Evolutionary conservation across 2,888 invertebrate species (phyloP).

Genomic region (Sepioteuthis lessoniana): DNA sequence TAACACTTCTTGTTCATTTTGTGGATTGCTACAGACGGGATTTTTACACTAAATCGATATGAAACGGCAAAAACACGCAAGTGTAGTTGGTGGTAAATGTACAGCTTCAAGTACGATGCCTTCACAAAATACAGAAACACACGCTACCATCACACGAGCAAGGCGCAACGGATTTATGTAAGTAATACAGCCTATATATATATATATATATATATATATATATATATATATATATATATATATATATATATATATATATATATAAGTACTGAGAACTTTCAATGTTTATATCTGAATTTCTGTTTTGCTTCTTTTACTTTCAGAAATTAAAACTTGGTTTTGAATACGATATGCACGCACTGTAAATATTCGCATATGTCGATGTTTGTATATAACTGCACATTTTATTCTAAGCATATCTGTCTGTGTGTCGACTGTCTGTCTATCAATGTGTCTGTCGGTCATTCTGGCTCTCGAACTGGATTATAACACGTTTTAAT

Average conservation of each 20-base stretch:
- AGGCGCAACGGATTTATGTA: not conserved
- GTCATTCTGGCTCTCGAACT: not conserved
- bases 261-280: too few relatives aligned
- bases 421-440: not conserved
- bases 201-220: not conserved
- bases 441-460: not conserved
- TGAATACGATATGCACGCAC: not conserved
- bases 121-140: not conserved
- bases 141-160: not conserved
- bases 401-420: not conserved
- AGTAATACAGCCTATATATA: not conserved
- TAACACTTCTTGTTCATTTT: not conserved
- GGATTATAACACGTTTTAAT: too few relatives aligned
- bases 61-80: not conserved
- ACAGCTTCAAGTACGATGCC: not conserved
- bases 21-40: not conserved
- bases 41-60: not conserved
- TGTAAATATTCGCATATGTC: too few relatives aligned
- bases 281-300: not conserved
- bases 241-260: constrained; percentile 5
- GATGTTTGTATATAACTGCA: not conserved
- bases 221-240: constrained; percentile 33
- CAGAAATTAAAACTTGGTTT: not conserved
- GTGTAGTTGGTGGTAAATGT: not conserved
- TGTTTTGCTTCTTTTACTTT: not conserved